Evolutionary conservation across 2,113 vertebrate species (phyloP), one percentile per base, ranked within the genome.

Genomic region (Pomatostomus ruficeps): DNA sequence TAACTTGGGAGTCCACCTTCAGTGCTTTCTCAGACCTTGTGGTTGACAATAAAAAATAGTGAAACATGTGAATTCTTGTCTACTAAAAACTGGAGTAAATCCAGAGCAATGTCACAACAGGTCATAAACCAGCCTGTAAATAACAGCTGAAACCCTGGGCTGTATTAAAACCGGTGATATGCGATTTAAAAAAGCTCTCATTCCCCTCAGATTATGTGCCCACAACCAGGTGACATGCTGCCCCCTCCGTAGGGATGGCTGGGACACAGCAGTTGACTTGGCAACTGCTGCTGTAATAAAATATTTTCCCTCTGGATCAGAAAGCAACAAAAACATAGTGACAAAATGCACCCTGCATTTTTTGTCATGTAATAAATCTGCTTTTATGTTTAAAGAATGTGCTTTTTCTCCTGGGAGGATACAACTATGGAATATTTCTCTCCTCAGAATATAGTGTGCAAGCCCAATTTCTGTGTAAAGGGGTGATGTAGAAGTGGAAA

Each of bases 341-440:
- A 80, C 79, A 88, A 96, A 95, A 83, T 42, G 26, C 85, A 77
- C 58, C 26, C 23, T 73, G 79, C 46, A n/a, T 90, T 91, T 93
- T 92, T 92, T 90, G 78, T 83, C 75, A 31, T 54, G 54, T 67
- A 82, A 92, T 92, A 92, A 94, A 95, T 74, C 82, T 83, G 54
- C 58, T 79, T 90, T 76, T 72, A 54, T 76, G 88, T 70, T 91
- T 93, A 76, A 88, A 79, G 58, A 68, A 52, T 2, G 2, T 65
- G 38, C 2, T 76, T 93, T 51, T 83, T 65, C 62, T 74, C 42
- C 62, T 42, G 81, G 66, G 48, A 91, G 38, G 26, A 81, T 48
- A 59, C 20, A 59, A 35, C 52, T 49, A 6, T 23, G 40, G 40
- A 75, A 43, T 59, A 63, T 59, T 94, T 91, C 31, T 87, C 54